Evolutionary conservation across 2,797 vertebrate genomes (phyloP), one percentile per base, ranked within the genome.

Genomic region (Amphiprion clarkii): DNA sequence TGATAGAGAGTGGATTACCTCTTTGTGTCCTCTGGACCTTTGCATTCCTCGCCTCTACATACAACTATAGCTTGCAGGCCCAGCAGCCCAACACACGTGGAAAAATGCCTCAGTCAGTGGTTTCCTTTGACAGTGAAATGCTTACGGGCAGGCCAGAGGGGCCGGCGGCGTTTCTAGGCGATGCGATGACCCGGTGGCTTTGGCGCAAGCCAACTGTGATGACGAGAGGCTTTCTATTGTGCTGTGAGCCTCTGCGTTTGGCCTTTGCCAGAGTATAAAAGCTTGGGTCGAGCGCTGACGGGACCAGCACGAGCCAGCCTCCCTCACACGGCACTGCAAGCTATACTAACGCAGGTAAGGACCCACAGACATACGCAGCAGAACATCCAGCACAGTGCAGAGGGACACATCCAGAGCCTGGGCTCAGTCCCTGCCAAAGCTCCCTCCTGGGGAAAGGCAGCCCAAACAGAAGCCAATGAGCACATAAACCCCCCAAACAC

Each of bases 181-280:
- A 82, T 93, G 91, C 94, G 85, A 94, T 95, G 95, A 95, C 93
- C 92, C 85, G 68, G 63, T 65, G 90, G 94, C 92, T 94, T 95
- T 94, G 93, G 89, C 81, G 51, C 71, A 31, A 72, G 70, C 86
- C 89, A 71, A 95, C 94, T 87, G 68, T 96, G 96, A 96, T 98
- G 97, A 99, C 95, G 93, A 87, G 89, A 85, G 94, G 94, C 84
- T 87, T 97, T 96, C 92, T 93, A 94, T 97, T 98, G 96, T 98
- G 91, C 46, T 4, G 73, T 65, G 75, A 90, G 90, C 90, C 86
- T 88, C 87, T 13, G 86, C 84, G 87, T 88, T 91, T 85, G 93
- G 92, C 91, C 94, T 94, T 96, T 97, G 96, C 97, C 96, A 97
- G 96, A 83, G 95, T 98, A 98, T 99, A 98, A 97, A 98, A 96